phyloP scores from a whole-genome alignment of 2,797 vertebrate genomes.

The Leptodactylus fallax region DNA sequence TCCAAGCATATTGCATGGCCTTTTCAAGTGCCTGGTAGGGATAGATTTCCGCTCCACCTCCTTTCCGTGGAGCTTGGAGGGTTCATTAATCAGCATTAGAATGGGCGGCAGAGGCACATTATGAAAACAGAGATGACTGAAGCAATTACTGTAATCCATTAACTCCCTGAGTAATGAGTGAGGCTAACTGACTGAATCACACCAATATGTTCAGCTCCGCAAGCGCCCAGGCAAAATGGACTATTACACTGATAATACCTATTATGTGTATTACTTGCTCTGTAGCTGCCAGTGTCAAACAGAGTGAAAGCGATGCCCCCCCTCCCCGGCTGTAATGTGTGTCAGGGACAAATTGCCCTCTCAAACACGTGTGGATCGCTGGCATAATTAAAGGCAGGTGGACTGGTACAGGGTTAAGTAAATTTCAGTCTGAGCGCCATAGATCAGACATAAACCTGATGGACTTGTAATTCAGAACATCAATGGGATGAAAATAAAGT shows the following conservation, averaged over 20 bases:
- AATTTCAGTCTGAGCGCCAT: not conserved
- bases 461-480: slow-evolving; percentile 1
- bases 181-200: slow-evolving; percentile 78
- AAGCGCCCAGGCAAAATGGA: slow-evolving; percentile 67
- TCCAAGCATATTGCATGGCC: slow-evolving; percentile 26
- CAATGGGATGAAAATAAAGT: not conserved
- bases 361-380: slow-evolving; percentile 61
- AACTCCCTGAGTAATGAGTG: slow-evolving; percentile 77
- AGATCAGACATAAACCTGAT: slow-evolving; percentile 26
- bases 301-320: slow-evolving; percentile 52
- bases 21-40: slow-evolving; percentile 19
- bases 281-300: slow-evolving; percentile 60
- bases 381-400: slow-evolving; percentile 52
- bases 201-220: slow-evolving; percentile 78
- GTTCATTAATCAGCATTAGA: slow-evolving; percentile 81
- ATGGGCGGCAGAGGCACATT: slow-evolving; percentile 73
- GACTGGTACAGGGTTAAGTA: slow-evolving; percentile 48
- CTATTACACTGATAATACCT: slow-evolving; percentile 67
- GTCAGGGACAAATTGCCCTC: slow-evolving; percentile 52
- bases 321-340: slow-evolving; percentile 54
- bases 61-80: slow-evolving; percentile 74
- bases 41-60: slow-evolving; percentile 54
- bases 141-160: slow-evolving; percentile 85
- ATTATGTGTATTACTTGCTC: slow-evolving; percentile 54
- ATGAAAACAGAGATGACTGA: slow-evolving; percentile 77